Percentiles rank a stretch among this genome's conserved stretches.
Evolutionary conservation across 2,888 invertebrate species (phyloP).

Genomic region (Epistrophella euchroma): DNA sequence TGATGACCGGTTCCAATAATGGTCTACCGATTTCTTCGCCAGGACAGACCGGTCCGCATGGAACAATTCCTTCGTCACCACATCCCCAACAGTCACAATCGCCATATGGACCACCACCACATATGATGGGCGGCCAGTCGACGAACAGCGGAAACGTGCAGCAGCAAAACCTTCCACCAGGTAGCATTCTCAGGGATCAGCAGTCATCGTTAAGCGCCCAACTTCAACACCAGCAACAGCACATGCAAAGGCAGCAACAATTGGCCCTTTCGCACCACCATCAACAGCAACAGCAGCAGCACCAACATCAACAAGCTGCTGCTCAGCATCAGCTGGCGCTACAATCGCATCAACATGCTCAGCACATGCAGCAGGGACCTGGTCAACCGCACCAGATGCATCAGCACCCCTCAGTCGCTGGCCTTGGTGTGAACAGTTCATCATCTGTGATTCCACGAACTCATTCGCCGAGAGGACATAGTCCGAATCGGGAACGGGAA

Average conservation of each 20-base stretch:
- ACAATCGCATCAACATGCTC: conserved; percentile 76
- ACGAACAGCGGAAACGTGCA: conserved; percentile 48
- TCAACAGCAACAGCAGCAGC: conserved; percentile 67
- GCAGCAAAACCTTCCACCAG: conserved; percentile 49
- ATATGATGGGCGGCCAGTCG: conserved; percentile 66
- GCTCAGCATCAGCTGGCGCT: conserved; percentile 60
- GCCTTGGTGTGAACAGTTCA: conserved; percentile 78
- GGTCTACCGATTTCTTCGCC: conserved; percentile 71
- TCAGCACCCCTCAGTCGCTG: conserved; percentile 77
- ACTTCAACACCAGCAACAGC: conserved; percentile 69
- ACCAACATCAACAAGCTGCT: conserved; percentile 69
- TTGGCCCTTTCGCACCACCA: conserved; percentile 61
- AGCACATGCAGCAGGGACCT: conserved; percentile 73
- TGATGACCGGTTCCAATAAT: conserved; percentile 74
- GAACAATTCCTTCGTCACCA: conserved; percentile 45
- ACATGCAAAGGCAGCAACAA: conserved; percentile 74
- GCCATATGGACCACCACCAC: conserved; percentile 68
- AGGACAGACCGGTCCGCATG: conserved; percentile 57
- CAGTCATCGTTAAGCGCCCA: conserved; percentile 69
- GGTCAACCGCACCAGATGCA: conserved; percentile 75
- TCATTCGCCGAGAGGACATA: conserved; percentile 91
- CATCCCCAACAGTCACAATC: conserved; percentile 65
- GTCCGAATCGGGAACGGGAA: conserved; percentile 92
- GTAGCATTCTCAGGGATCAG: conserved; percentile 72
- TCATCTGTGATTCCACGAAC: conserved; percentile 85